Conservation (phyloP, 2,797 vertebrate species). For the Argya squamiceps region DNA sequence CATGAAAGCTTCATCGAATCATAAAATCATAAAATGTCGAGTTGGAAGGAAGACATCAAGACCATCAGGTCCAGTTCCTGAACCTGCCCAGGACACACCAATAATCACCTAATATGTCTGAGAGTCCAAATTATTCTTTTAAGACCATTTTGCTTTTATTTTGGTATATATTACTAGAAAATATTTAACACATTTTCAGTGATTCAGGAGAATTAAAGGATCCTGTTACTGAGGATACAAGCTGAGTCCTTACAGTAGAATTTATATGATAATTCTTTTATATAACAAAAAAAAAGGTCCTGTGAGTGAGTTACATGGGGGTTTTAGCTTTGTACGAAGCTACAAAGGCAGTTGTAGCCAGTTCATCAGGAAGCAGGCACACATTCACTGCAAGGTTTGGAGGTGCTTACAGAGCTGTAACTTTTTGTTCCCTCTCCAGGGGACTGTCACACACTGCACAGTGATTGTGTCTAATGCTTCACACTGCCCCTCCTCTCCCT, state of each 20-base stretch:
- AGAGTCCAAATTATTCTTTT: background rate
- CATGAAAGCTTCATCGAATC: background rate
- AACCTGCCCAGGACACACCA: accelerated
- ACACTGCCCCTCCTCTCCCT: background rate
- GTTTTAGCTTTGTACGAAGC: background rate
- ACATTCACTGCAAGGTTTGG: background rate
- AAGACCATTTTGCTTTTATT: background rate
- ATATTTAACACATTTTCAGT: background rate
- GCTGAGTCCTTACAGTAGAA: background rate
- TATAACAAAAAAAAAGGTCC: background rate
- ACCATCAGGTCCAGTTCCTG: background rate
- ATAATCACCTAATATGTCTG: background rate
- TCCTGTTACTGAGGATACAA: background rate
- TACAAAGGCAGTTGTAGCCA: background rate
- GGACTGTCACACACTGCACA: accelerated
- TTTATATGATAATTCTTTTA: background rate
- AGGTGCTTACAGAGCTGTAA: background rate
- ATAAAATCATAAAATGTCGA: background rate
- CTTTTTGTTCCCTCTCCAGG: background rate
- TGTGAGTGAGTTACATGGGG: accelerated
- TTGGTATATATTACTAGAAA: background rate
- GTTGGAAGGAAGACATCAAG: background rate
- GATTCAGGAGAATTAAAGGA: background rate
- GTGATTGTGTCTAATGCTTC: background rate
- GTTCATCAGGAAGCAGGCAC: background rate